A percentile compares a stretch with the other conserved stretches of the same genome.
These are phyloP conservation scores for Drosophila setifemur DNA, from an alignment of 1,140 invertebrate species.

Conservation along the genomic window DNA sequence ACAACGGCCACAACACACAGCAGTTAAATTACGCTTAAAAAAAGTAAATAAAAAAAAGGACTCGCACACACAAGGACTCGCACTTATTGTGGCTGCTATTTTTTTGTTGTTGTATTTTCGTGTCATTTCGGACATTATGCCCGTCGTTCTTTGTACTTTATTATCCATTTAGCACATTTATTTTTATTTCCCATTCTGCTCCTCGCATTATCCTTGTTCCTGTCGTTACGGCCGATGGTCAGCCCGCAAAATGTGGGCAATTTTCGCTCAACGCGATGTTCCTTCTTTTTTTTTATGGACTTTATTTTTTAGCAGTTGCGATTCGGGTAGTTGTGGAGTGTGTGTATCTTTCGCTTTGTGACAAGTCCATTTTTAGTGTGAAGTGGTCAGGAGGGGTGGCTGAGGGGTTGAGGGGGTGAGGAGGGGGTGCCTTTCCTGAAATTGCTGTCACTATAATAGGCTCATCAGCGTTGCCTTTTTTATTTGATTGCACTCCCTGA, in stretches of 20 bases:
- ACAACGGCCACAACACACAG: conserved; percentile 69
- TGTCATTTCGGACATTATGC: conserved; percentile 69
- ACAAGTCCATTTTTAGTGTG: conserved; percentile 52
- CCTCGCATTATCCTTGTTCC: conserved; percentile 61
- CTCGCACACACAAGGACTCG: conserved; percentile 20
- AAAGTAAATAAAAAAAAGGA: too few species aligned
- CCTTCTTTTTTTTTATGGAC: conserved; percentile 65
- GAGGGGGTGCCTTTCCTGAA: conserved; percentile 29
- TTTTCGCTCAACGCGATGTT: conserved; percentile 47
- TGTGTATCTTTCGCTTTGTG: conserved; percentile 24
- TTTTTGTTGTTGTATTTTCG: conserved; percentile 32
- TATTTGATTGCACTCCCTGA: conserved; percentile 47
- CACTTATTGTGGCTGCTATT: conserved; percentile 27
- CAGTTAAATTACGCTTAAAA: conserved; percentile 80
- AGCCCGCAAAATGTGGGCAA: conserved; percentile 59
- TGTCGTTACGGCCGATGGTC: conserved; percentile 56
- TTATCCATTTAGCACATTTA: conserved; percentile 81
- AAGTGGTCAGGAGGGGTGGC: conserved; percentile 15
- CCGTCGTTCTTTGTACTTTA: conserved; percentile 74
- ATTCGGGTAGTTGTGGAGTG: conserved; percentile 23
- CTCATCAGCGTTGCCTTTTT: conserved; percentile 64
- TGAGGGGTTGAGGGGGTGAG: conserved; percentile 34
- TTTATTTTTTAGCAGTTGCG: conserved; percentile 78
- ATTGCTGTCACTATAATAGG: conserved; percentile 68
- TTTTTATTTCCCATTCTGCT: conserved; percentile 64